phyloP scores from a whole-genome alignment of 2,113 vertebrate genomes.

The Daubentonia madagascariensis region DNA sequence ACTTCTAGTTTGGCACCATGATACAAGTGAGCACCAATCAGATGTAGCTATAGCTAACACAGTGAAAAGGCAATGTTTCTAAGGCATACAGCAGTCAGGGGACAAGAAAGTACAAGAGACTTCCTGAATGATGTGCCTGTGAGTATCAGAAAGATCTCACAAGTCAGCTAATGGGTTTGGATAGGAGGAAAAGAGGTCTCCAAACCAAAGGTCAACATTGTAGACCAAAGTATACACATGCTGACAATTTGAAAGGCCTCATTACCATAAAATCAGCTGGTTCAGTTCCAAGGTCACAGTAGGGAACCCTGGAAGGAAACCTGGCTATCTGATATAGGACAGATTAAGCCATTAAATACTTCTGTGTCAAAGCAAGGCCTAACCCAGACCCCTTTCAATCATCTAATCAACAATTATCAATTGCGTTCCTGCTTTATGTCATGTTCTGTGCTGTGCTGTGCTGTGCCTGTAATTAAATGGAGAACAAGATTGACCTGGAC shows the following conservation, averaged over 20 bases:
- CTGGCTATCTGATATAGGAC: constrained; percentile 31
- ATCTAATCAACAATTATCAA: background rate
- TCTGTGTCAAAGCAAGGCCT: background rate
- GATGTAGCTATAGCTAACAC: background rate
- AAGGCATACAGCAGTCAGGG: background rate
- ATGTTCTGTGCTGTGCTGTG: background rate
- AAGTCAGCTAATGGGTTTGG: constrained; percentile 67
- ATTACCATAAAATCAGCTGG: constrained; percentile 67
- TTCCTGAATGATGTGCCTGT: background rate
- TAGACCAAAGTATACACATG: constrained; percentile 70
- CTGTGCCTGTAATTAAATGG: background rate
- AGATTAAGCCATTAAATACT: constrained; percentile 27
- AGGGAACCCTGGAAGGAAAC: constrained; percentile 53
- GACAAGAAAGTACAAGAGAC: constrained; percentile 25
- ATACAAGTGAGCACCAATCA: constrained; percentile 23
- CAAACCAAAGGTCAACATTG: constrained; percentile 65
- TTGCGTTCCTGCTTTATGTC: background rate
- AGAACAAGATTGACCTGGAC: background rate
- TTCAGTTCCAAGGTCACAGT: constrained; percentile 56
- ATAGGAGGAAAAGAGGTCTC: constrained; percentile 70
- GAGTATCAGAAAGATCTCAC: constrained; percentile 63
- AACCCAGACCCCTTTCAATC: background rate
- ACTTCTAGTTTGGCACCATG: background rate
- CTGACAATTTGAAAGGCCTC: constrained; percentile 70
- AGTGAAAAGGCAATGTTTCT: constrained; percentile 4